Conservation (phyloP, 2,888 invertebrate species). For the Hipparchia sbordonii region DNA sequence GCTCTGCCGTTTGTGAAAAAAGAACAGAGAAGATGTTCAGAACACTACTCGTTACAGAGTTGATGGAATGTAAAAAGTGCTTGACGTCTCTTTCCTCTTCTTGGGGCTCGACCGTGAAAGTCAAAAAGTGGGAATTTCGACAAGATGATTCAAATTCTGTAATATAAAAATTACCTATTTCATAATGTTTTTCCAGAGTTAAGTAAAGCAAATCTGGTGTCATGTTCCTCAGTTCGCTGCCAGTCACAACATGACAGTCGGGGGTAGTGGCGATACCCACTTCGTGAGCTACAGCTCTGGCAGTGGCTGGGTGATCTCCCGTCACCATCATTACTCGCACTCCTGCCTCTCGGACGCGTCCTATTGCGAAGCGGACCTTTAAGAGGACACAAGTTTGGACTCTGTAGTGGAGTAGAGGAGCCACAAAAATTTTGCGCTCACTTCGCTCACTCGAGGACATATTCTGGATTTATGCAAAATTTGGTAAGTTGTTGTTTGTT, state of each 20-base stretch:
- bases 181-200: slow-evolving; percentile 69
- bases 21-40: too few relatives aligned
- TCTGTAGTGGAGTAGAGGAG: too few relatives aligned
- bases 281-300: slow-evolving; percentile 88
- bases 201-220: slow-evolving; percentile 78
- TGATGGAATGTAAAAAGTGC: not conserved
- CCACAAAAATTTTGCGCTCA: too few relatives aligned
- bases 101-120: too few relatives aligned
- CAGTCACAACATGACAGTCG: slow-evolving; percentile 81
- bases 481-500: too few relatives aligned
- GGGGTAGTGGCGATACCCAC: slow-evolving; percentile 87
- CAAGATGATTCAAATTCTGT: not conserved
- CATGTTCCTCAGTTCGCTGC: slow-evolving; percentile 83
- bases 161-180: slow-evolving; percentile 58
- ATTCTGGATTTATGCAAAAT: too few relatives aligned
- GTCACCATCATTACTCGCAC: slow-evolving; percentile 92
- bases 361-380: slow-evolving; percentile 80
- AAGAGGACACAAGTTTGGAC: too few relatives aligned
- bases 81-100: not conserved
- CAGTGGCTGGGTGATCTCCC: slow-evolving; percentile 92
- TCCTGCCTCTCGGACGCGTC: slow-evolving; percentile 87
- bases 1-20: too few relatives aligned
- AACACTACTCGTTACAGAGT: not conserved
- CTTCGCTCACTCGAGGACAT: too few relatives aligned
- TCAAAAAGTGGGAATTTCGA: too few relatives aligned